Evolutionary conservation across 2,888 invertebrate species (phyloP).

Genomic region (Luperina nickerlii): DNA sequence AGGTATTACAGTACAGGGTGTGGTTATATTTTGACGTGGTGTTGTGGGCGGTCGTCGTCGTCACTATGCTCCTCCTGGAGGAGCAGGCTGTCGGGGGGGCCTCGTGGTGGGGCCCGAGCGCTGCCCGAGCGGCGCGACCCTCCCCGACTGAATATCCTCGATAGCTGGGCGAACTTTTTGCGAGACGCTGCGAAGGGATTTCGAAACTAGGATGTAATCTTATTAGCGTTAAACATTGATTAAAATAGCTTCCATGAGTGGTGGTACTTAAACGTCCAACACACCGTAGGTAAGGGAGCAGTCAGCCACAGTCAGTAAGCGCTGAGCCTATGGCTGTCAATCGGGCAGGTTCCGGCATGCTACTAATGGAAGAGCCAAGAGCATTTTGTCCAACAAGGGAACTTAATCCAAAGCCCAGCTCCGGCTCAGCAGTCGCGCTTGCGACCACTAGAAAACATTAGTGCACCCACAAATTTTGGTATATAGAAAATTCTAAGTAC

Average conservation of each 20-base stretch:
- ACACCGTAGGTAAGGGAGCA: neutral
- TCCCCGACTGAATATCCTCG: constrained; percentile 93
- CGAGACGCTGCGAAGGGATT: constrained; percentile 91
- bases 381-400: neutral
- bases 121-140: constrained; percentile 86
- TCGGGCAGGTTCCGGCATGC: neutral
- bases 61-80: constrained; percentile 92
- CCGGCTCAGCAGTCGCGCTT: neutral
- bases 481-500: neutral
- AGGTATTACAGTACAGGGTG: constrained; percentile 48
- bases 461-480: neutral
- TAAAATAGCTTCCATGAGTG: neutral
- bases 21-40: constrained; percentile 72
- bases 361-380: neutral
- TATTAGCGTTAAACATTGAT: neutral
- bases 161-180: constrained; percentile 95
- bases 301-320: neutral
- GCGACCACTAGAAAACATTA: neutral
- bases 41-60: constrained; percentile 89
- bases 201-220: neutral
- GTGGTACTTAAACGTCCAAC: neutral
- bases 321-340: neutral
- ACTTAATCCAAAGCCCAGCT: neutral
- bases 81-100: constrained; percentile 90
- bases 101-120: constrained; percentile 85